Evolutionary conservation across 2,113 vertebrate genomes (phyloP).

Genomic region (Ailurus styani): DNA sequence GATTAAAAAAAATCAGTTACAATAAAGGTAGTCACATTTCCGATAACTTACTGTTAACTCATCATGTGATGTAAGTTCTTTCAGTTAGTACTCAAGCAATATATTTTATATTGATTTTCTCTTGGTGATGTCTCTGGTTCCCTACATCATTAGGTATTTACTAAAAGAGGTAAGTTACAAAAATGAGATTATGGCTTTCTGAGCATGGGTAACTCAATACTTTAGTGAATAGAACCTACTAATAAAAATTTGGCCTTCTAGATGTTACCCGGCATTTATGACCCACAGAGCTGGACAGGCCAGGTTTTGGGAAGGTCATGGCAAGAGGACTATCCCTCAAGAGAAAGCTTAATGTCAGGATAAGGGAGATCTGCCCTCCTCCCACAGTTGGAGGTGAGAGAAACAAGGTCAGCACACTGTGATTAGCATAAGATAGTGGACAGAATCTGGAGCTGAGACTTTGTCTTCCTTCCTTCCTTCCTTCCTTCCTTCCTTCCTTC

Average conservation of each 20-base stretch:
- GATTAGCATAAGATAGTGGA: neutral
- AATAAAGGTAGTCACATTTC: constrained; percentile 51
- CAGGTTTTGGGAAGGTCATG: neutral
- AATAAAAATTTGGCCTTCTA: neutral
- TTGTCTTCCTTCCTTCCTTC: neutral
- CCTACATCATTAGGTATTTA: neutral
- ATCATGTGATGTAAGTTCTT: neutral
- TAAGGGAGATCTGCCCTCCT: neutral
- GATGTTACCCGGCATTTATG: neutral
- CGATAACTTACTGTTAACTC: constrained; percentile 34
- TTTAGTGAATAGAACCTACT: neutral
- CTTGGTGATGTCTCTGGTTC: neutral
- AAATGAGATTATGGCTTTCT: neutral
- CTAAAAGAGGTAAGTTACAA: neutral
- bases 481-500: too few relatives aligned
- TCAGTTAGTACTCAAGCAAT: neutral
- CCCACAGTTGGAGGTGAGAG: neutral
- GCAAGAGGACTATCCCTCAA: neutral
- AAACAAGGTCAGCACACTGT: neutral
- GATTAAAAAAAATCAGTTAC: constrained; percentile 22
- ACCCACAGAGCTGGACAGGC: neutral
- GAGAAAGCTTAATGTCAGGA: neutral
- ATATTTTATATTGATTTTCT: constrained; percentile 14
- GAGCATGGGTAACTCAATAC: neutral
- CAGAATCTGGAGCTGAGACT: neutral